A percentile compares a stretch with the other conserved stretches of the same genome.
Evolutionary conservation across 2,797 vertebrate species (phyloP).

Genomic region (Denticeps clupeoides): DNA sequence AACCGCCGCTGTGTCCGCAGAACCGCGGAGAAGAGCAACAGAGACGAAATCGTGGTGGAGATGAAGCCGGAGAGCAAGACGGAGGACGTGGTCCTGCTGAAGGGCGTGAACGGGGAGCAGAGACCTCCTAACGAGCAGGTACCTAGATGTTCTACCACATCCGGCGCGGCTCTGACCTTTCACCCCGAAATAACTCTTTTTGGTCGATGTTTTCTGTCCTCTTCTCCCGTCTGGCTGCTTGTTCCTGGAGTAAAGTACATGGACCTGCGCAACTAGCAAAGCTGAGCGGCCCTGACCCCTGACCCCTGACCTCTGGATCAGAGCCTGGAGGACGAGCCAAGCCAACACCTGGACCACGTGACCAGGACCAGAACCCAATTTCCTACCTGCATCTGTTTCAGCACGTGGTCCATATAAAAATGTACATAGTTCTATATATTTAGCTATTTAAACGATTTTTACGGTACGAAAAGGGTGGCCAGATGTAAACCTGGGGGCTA

Average conservation of each 20-base stretch:
- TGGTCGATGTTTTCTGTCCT: neutral
- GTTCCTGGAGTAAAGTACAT: constrained; percentile 33
- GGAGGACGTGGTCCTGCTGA: constrained; percentile 78
- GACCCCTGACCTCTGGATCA: constrained; percentile 7
- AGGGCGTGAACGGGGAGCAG: constrained; percentile 73
- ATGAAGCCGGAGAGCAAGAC: constrained; percentile 83
- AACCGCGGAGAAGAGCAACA: constrained; percentile 76
- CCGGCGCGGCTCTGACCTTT: neutral
- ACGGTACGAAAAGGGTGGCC: too few species aligned
- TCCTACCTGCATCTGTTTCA: too few species aligned
- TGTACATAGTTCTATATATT: too few species aligned
- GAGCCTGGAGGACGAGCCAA: too few species aligned
- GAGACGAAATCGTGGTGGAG: constrained; percentile 87
- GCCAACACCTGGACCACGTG: too few species aligned
- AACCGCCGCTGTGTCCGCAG: too few species aligned
- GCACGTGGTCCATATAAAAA: too few species aligned
- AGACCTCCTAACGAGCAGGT: constrained; percentile 73
- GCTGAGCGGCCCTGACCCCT: too few species aligned
- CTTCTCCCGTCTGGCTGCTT: neutral
- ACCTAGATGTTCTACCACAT: constrained; percentile 22
- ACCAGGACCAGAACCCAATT: too few species aligned
- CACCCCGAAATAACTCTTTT: too few species aligned
- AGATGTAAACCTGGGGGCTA: too few species aligned
- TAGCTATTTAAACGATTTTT: too few species aligned
- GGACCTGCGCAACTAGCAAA: constrained; percentile 38